Conservation (phyloP, 2,797 vertebrate genomes). For the Eulemur albifrons region DNA sequence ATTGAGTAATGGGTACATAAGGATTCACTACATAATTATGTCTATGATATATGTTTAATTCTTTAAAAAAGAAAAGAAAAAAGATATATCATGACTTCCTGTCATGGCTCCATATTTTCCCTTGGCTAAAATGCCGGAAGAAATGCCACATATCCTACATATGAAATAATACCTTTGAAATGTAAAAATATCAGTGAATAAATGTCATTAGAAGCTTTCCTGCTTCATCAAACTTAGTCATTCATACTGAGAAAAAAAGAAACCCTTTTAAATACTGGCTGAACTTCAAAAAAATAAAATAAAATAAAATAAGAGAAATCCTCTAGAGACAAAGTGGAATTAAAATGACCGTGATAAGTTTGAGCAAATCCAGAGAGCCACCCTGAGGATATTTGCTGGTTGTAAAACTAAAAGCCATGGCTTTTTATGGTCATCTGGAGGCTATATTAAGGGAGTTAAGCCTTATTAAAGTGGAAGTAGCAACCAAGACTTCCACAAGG, state of each 20-base stretch:
- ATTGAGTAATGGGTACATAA: not conserved
- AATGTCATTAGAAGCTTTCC: not conserved
- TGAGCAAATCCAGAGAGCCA: not conserved
- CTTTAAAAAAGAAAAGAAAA: not conserved
- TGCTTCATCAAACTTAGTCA: not conserved
- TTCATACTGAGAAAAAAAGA: not conserved
- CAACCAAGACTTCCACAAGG: not conserved
- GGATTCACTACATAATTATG: not conserved
- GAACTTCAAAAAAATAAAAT: not conserved
- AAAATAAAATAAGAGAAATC: not conserved
- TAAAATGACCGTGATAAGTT: not conserved
- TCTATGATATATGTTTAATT: not conserved
- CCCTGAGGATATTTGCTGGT: not conserved
- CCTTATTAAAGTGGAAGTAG: not conserved
- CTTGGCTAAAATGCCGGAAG: not conserved
- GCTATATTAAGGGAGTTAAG: not conserved
- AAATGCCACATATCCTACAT: not conserved
- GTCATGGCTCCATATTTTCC: not conserved
- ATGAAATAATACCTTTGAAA: not conserved
- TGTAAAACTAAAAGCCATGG: not conserved
- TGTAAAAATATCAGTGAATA: not conserved
- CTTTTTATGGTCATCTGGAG: not conserved
- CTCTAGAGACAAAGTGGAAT: not conserved
- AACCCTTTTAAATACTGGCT: not conserved
- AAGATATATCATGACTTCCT: not conserved